phyloP scores from a whole-genome alignment of 2,113 vertebrate genomes.

The Macquaria ambigua region DNA sequence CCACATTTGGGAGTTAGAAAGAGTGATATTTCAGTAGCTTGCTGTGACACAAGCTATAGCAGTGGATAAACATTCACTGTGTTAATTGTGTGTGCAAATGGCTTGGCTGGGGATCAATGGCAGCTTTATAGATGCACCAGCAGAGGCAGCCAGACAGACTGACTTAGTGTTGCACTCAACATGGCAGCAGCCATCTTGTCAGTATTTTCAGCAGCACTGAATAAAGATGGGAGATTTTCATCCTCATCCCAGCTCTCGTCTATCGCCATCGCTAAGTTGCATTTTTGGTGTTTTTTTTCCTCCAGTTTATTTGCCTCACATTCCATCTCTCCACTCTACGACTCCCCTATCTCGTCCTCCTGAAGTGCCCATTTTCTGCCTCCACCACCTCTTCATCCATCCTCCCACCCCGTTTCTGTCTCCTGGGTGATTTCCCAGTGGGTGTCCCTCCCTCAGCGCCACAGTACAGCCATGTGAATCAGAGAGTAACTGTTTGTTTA shows the following conservation, averaged over 20 bases:
- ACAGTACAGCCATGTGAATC: slow-evolving; percentile 56
- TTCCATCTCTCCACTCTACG: background rate
- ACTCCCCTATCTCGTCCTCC: background rate
- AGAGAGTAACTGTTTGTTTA: slow-evolving; percentile 66
- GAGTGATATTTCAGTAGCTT: slow-evolving; percentile 31
- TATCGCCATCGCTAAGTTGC: background rate
- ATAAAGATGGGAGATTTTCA: slow-evolving; percentile 41
- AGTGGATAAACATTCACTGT: slow-evolving; percentile 53
- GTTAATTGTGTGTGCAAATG: slow-evolving; percentile 68
- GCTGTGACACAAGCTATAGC: slow-evolving; percentile 33
- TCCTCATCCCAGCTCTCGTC: background rate
- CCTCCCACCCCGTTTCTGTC: slow-evolving; percentile 28
- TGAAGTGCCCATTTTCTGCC: background rate
- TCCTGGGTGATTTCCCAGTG: slow-evolving; percentile 53
- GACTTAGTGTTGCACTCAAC: slow-evolving; percentile 47
- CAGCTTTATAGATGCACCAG: slow-evolving; percentile 62
- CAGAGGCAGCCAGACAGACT: slow-evolving; percentile 49
- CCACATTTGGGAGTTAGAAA: background rate
- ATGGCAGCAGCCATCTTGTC: slow-evolving; percentile 69
- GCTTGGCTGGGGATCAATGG: slow-evolving; percentile 62
- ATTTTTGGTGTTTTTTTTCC: slow-evolving; percentile 2
- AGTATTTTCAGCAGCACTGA: slow-evolving; percentile 48
- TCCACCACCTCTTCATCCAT: slow-evolving; percentile 41
- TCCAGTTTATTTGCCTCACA: slow-evolving; percentile 16
- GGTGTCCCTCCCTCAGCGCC: slow-evolving; percentile 31